These are phyloP conservation scores for Deilephila elpenor DNA, from an alignment of 2,888 invertebrate genomes.

Conservation along the genomic window DNA sequence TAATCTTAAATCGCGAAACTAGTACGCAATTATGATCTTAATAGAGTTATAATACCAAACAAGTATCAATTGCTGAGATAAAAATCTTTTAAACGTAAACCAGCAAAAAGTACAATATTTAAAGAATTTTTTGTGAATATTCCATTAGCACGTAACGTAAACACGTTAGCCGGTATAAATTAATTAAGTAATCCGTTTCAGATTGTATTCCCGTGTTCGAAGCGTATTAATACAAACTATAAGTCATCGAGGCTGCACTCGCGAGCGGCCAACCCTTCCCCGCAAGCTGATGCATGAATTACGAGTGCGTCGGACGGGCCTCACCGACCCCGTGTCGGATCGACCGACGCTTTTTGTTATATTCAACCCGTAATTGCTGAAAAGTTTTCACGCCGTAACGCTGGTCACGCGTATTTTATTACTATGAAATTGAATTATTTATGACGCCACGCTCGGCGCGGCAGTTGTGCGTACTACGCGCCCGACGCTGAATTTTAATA, in stretches of 20 bases:
- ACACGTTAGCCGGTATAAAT: constrained; percentile 41
- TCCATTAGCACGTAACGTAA: constrained; percentile 18
- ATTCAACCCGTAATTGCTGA: constrained; percentile 83
- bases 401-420: constrained; percentile 84
- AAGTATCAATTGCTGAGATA: constrained; percentile 16
- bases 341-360: constrained; percentile 80
- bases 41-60: constrained; percentile 26
- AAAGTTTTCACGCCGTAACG: constrained; percentile 82
- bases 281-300: constrained; percentile 81
- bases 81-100: background rate
- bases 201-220: constrained; percentile 73
- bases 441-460: constrained; percentile 73
- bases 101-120: background rate
- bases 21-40: constrained; percentile 19
- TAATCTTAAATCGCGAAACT: constrained; percentile 1
- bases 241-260: constrained; percentile 75
- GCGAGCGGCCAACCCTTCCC: constrained; percentile 76
- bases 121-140: background rate
- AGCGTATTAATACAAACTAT: constrained; percentile 78
- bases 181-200: constrained; percentile 73
- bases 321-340: constrained; percentile 55
- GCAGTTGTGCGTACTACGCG: constrained; percentile 72
- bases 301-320: constrained; percentile 49
- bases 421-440: constrained; percentile 85
- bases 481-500: constrained; percentile 81